Conservation (phyloP, 1,140 invertebrate species). For the Drosophila sproati region DNA sequence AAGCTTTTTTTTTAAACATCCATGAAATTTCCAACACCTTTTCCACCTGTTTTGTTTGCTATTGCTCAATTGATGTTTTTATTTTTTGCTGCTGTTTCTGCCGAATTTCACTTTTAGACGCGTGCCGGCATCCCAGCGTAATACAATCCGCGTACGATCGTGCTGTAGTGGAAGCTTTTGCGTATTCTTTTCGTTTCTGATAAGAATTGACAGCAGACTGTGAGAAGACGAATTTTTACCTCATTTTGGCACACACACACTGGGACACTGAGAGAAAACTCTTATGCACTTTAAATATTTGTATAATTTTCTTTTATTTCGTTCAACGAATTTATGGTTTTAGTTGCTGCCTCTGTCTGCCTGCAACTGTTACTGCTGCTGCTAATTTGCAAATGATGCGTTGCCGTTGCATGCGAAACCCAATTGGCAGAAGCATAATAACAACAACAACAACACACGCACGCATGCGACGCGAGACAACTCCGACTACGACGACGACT, state of each 20-base stretch:
- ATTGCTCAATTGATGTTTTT: constrained; percentile 15
- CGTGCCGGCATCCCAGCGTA: constrained; percentile 43
- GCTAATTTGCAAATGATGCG: constrained; percentile 62
- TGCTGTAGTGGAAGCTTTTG: background rate
- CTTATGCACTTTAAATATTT: constrained; percentile 9
- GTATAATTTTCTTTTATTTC: constrained; percentile 27
- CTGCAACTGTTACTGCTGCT: constrained; percentile 56
- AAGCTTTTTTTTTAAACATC: background rate
- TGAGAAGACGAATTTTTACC: constrained; percentile 2
- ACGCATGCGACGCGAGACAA: constrained; percentile 30
- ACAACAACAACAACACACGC: constrained; percentile 39
- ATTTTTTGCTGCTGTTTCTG: background rate
- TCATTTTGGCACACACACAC: constrained; percentile 20
- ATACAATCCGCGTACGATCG: constrained; percentile 32
- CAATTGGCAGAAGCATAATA: constrained; percentile 21
- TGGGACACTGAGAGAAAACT: constrained; percentile 11
- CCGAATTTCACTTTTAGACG: constrained; percentile 65
- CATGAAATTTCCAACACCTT: background rate
- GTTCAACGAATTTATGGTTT: constrained; percentile 51
- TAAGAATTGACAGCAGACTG: constrained; percentile 20
- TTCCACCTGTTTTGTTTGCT: constrained; percentile 28
- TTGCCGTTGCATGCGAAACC: constrained; percentile 28
- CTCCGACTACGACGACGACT: constrained; percentile 29
- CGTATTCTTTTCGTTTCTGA: constrained; percentile 11
- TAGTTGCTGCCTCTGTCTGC: constrained; percentile 41